phyloP scores from a whole-genome alignment of 2,113 vertebrate genomes.

The Sprattus sprattus region DNA sequence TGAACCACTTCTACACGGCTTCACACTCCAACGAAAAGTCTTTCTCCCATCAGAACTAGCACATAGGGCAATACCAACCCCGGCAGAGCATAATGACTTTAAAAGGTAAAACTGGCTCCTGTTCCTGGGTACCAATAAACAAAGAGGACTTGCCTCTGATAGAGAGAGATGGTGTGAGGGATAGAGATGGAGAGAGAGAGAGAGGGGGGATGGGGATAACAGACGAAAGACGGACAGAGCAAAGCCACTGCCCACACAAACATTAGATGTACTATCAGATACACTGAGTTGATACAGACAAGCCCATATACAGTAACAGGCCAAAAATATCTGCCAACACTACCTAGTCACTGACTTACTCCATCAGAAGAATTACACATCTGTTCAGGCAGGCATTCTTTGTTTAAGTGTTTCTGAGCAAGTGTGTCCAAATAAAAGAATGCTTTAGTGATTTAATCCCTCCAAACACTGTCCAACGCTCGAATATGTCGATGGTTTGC shows the following conservation, averaged over 20 bases:
- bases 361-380: not conserved
- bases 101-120: slow-evolving; percentile 48
- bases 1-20: not conserved
- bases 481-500: not conserved
- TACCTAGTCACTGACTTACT: not conserved
- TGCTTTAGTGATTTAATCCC: not conserved
- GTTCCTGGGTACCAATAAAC: slow-evolving; percentile 40
- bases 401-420: not conserved
- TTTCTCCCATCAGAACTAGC: not conserved
- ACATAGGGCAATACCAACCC: not conserved
- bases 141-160: slow-evolving; percentile 18
- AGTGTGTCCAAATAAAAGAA: not conserved
- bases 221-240: not conserved
- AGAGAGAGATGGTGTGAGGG: slow-evolving; percentile 21
- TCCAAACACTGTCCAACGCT: not conserved
- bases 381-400: not conserved
- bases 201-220: not conserved
- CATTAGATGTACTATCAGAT: slow-evolving; percentile 26
- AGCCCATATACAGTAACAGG: slow-evolving; percentile 41
- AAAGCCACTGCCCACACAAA: slow-evolving; percentile 23
- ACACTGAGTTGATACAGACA: slow-evolving; percentile 10
- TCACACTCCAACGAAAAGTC: not conserved
- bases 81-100: slow-evolving; percentile 39
- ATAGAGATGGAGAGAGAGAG: not conserved
- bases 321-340: not conserved